These are phyloP conservation scores for Eristalis arbustorum DNA, from an alignment of 2,888 invertebrate species.

Conservation along the genomic window DNA sequence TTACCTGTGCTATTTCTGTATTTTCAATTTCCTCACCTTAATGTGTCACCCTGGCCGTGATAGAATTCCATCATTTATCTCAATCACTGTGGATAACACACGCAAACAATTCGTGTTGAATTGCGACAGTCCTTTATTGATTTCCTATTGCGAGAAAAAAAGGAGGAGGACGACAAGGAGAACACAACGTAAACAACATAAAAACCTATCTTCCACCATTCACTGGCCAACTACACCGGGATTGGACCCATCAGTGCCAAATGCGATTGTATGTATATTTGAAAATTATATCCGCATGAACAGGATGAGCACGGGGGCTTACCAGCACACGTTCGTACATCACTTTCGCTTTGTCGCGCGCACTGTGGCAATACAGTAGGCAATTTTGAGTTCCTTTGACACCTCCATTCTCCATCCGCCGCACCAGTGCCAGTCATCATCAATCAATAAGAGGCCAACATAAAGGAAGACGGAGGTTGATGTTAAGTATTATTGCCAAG, in stretches of 20 bases:
- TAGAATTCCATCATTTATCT: conserved; percentile 62
- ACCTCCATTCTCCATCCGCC: neutral
- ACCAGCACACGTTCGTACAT: neutral
- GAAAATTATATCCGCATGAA: conserved; percentile 29
- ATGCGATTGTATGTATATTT: conserved; percentile 33
- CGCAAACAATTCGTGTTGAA: conserved; percentile 31
- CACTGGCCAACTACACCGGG: neutral
- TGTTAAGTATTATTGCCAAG: conserved; percentile 52
- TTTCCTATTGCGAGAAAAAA: neutral
- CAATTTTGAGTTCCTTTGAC: conserved; percentile 33
- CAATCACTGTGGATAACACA: conserved; percentile 44
- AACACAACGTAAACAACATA: neutral
- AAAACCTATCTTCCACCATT: neutral
- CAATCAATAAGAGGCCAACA: conserved; percentile 49
- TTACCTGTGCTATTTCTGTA: conserved; percentile 18
- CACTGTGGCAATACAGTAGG: neutral
- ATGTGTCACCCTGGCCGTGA: conserved; percentile 42
- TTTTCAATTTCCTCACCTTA: conserved; percentile 59
- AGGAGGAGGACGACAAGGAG: neutral
- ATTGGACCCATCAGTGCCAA: conserved; percentile 14
- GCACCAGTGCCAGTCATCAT: conserved; percentile 10
- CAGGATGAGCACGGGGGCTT: conserved; percentile 10
- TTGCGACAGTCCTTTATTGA: conserved; percentile 26
- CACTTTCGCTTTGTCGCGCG: neutral
- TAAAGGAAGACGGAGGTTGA: conserved; percentile 16